These are phyloP conservation scores for Sebastes cheni DNA, from an alignment of 2,797 vertebrate genomes.

Conservation along the genomic window DNA sequence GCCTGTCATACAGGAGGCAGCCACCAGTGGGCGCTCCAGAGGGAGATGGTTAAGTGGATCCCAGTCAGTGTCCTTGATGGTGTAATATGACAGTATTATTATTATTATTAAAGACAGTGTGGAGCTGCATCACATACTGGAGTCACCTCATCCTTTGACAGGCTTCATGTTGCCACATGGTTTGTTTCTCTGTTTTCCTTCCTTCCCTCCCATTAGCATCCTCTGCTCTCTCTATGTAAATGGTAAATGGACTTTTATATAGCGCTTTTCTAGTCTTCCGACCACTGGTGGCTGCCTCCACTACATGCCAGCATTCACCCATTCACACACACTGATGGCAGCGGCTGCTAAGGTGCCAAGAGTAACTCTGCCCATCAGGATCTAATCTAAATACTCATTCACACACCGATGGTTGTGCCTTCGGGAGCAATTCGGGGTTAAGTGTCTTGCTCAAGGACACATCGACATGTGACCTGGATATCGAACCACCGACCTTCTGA, in stretches of 20 bases:
- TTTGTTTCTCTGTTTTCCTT: neutral
- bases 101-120: neutral
- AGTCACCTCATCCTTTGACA: neutral
- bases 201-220: neutral
- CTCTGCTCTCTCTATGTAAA: neutral
- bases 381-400: too few relatives aligned
- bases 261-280: too few relatives aligned
- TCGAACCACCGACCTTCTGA: too few relatives aligned
- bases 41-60: neutral
- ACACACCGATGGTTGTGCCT: too few relatives aligned
- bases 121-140: neutral
- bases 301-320: accelerated
- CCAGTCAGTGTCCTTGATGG: neutral
- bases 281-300: too few relatives aligned
- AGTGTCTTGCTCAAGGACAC: too few relatives aligned
- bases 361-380: too few relatives aligned
- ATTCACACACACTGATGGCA: too few relatives aligned
- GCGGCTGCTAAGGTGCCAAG: too few relatives aligned
- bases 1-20: neutral
- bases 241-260: too few relatives aligned
- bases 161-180: neutral
- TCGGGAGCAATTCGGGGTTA: too few relatives aligned
- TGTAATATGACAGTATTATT: neutral
- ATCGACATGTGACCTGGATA: too few relatives aligned
- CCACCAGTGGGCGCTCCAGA: constrained; percentile 72